Evolutionary conservation across 1,140 invertebrate genomes (phyloP).

Genomic region (Maniola jurtina): DNA sequence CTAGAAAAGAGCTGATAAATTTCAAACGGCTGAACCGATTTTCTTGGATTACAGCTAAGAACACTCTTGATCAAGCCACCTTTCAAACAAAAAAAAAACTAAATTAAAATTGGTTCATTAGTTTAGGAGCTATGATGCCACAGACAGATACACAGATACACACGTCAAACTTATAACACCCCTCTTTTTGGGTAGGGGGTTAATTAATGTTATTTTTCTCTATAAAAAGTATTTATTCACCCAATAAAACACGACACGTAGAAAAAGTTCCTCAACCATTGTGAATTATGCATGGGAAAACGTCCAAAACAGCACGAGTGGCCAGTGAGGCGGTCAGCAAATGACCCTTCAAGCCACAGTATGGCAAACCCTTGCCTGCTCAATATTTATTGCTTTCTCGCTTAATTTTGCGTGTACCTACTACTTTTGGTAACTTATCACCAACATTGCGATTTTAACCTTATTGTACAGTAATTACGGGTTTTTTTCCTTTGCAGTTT

Average conservation of each 20-base stretch:
- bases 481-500: not conserved
- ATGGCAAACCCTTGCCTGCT: constrained; percentile 51
- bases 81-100: no score
- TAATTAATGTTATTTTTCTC: no score
- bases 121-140: no score
- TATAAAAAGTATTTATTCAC: no score
- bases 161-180: no score
- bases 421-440: not conserved
- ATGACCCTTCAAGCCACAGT: constrained; percentile 13
- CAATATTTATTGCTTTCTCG: constrained; percentile 62
- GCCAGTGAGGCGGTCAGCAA: constrained; percentile 47
- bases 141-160: no score
- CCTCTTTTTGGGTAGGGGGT: no score
- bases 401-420: constrained; percentile 49
- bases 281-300: constrained; percentile 34
- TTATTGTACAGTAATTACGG: not conserved
- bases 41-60: no score
- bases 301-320: constrained; percentile 36
- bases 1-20: no score
- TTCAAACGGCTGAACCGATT: no score
- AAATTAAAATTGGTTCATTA: no score
- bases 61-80: no score
- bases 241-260: not conserved
- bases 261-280: not conserved
- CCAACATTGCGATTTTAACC: not conserved